Evolutionary conservation across 1,140 invertebrate species (phyloP).

Genomic region (Drosophila nigrodunni): DNA sequence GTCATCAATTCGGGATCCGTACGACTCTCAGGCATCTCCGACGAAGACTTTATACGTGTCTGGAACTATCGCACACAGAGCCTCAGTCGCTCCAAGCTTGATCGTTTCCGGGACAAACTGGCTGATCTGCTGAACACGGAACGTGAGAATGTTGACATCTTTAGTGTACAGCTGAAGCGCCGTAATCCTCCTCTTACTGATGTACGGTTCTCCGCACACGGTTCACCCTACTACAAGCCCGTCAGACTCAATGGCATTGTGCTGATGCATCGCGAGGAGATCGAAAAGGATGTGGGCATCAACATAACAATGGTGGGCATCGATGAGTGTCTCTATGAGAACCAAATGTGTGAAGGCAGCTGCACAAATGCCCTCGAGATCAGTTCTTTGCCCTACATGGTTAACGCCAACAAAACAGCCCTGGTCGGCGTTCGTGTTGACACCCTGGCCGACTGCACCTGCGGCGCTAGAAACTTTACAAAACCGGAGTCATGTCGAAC

Average conservation of each 20-base stretch:
- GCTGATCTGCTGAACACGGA: constrained; percentile 93
- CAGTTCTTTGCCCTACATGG: constrained; percentile 95
- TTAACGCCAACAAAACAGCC: constrained; percentile 98
- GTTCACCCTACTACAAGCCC: constrained; percentile 97
- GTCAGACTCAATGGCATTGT: constrained; percentile 97
- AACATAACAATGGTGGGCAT: constrained; percentile 99
- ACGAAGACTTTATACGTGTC: constrained; percentile 97
- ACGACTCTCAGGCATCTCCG: constrained; percentile 96
- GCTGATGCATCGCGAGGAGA: constrained; percentile 96
- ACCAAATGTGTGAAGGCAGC: constrained; percentile 97
- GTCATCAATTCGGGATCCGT: constrained; percentile 98
- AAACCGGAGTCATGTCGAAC: constrained; percentile 95
- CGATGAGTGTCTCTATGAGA: constrained; percentile 98
- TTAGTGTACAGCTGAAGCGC: constrained; percentile 95
- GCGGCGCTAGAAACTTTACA: constrained; percentile 95
- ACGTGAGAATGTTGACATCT: constrained; percentile 96
- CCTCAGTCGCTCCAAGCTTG: constrained; percentile 93
- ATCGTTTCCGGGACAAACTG: constrained; percentile 94
- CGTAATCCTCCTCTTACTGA: constrained; percentile 96
- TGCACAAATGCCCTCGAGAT: constrained; percentile 97
- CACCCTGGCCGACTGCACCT: constrained; percentile 95
- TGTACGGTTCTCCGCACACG: constrained; percentile 96
- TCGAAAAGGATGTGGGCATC: constrained; percentile 96
- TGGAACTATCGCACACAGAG: constrained; percentile 96
- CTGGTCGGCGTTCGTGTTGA: constrained; percentile 96